These are phyloP conservation scores for Chrysolina oricalcia DNA, from an alignment of 2,888 invertebrate genomes.

Conservation along the genomic window DNA sequence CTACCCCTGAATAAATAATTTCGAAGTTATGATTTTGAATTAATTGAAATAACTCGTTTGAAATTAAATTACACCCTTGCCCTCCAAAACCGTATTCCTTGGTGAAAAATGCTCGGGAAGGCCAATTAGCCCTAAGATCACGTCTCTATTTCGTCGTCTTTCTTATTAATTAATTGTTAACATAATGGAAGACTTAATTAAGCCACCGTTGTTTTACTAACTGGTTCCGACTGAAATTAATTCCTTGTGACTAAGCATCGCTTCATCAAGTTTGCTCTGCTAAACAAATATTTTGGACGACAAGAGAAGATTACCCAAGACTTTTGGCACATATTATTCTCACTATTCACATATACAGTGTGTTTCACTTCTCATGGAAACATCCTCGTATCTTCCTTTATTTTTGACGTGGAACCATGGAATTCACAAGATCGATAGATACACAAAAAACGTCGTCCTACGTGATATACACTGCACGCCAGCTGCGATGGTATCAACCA, in stretches of 20 bases:
- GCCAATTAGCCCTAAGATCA: conserved; percentile 3
- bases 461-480: too few relatives aligned
- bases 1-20: too few relatives aligned
- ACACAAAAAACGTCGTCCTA: too few relatives aligned
- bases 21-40: too few relatives aligned
- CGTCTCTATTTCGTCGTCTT: conserved; percentile 21
- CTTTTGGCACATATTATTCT: neutral
- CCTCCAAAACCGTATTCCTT: neutral
- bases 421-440: too few relatives aligned
- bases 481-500: too few relatives aligned
- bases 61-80: neutral
- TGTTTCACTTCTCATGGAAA: too few relatives aligned
- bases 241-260: conserved; percentile 28
- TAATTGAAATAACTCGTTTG: neutral
- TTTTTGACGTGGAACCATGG: too few relatives aligned
- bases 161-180: conserved; percentile 37
- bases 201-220: conserved; percentile 34
- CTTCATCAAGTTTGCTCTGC: conserved; percentile 3
- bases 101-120: neutral
- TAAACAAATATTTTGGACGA: conserved; percentile 1
- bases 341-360: neutral
- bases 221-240: conserved; percentile 33
- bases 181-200: conserved; percentile 40
- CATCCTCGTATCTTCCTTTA: too few relatives aligned
- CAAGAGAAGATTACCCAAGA: neutral